Percentiles rank a stretch among this genome's conserved stretches.
phyloP scores from a whole-genome alignment of 2,888 invertebrate species.

The Rhamphomyia laevipes region DNA sequence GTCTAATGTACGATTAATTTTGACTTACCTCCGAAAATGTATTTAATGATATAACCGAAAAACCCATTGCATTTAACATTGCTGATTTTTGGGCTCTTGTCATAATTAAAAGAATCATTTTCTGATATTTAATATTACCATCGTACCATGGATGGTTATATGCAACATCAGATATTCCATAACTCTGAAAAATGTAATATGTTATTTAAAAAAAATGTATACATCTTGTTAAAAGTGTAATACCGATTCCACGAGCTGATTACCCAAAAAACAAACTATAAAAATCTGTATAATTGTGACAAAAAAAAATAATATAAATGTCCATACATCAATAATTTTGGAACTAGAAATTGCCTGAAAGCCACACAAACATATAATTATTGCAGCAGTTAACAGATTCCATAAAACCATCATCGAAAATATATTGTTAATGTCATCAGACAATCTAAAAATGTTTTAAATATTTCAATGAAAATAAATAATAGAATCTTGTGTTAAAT shows the following conservation, averaged over 20 bases:
- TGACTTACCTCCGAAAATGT: not conserved
- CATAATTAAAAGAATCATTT: not conserved
- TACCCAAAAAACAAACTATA: not conserved
- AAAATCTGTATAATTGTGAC: not conserved
- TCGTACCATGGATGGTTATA: not conserved
- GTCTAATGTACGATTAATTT: no score
- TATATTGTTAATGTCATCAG: not conserved
- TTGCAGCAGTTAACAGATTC: not conserved
- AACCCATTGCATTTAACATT: conserved; percentile 3
- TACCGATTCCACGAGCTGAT: not conserved
- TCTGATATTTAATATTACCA: not conserved
- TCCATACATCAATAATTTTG: not conserved
- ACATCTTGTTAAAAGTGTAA: no score
- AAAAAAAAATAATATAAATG: not conserved
- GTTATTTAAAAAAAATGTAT: not conserved
- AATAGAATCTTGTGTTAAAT: no score
- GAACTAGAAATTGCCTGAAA: not conserved
- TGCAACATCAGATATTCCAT: not conserved
- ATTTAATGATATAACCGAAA: not conserved
- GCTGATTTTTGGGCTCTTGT: conserved; percentile 3
- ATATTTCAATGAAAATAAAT: not conserved
- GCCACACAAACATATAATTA: not conserved
- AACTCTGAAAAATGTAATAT: not conserved
- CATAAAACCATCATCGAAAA: not conserved
- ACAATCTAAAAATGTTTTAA: not conserved